Conservation (phyloP, 2,113 vertebrate species). For the Gnathonemus echidnorhynchus region DNA sequence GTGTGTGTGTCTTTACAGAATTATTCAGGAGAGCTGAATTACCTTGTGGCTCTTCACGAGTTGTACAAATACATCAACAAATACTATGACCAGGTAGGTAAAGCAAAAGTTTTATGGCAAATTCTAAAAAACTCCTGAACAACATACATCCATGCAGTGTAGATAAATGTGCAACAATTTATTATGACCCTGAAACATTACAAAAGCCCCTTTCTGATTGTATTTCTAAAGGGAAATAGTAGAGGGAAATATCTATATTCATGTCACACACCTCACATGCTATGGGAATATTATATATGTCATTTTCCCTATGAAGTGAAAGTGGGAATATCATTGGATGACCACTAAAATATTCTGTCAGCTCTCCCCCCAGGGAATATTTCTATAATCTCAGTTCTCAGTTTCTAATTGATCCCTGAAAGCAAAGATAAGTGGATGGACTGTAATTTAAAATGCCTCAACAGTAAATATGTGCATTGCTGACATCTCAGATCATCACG, state of each 20-base stretch:
- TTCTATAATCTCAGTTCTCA: background rate
- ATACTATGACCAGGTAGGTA: slow-evolving; percentile 91
- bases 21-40: slow-evolving; percentile 88
- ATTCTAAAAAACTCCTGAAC: background rate
- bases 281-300: background rate
- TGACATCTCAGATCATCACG: slow-evolving; percentile 78
- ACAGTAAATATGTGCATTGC: background rate
- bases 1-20: slow-evolving; percentile 59
- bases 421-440: background rate
- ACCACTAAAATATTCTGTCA: background rate
- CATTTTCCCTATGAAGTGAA: background rate
- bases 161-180: background rate
- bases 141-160: background rate
- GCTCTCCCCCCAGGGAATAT: background rate
- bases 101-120: background rate
- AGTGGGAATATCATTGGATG: background rate
- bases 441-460: background rate
- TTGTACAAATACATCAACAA: slow-evolving; percentile 99
- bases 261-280: background rate
- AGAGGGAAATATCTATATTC: background rate
- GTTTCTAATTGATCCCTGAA: background rate
- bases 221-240: background rate
- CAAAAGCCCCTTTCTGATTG: background rate
- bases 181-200: background rate
- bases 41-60: slow-evolving; percentile 84